Percentiles rank a stretch among this genome's conserved stretches.
These are phyloP conservation scores for Hemistola chrysoprasaria DNA, from an alignment of 2,888 invertebrate genomes.

Conservation along the genomic window DNA sequence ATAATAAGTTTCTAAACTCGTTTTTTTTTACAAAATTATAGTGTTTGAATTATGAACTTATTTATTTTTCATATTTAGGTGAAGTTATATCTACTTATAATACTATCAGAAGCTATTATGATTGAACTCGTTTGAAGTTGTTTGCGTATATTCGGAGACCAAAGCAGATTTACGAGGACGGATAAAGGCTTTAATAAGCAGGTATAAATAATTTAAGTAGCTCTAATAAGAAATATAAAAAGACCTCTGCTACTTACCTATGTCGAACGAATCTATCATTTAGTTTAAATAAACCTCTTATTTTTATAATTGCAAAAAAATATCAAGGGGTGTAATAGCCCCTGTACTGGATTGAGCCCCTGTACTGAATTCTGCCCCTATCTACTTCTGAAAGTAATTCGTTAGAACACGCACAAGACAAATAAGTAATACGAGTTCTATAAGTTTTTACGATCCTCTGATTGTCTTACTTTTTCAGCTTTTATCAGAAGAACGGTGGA, in stretches of 20 bases:
- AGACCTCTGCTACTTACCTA: too few relatives aligned
- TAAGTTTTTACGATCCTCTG: conserved; percentile 19
- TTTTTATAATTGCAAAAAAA: too few relatives aligned
- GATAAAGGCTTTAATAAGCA: too few relatives aligned
- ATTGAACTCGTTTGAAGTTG: conserved; percentile 12
- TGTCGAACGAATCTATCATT: too few relatives aligned
- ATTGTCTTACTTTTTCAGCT: conserved; percentile 13
- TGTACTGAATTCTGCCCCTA: conserved; percentile 1
- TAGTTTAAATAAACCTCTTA: too few relatives aligned
- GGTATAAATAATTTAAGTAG: too few relatives aligned
- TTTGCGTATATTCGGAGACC: conserved; percentile 10
- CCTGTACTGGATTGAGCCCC: not conserved
- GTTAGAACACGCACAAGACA: conserved; percentile 10
- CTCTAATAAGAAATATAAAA: too few relatives aligned
- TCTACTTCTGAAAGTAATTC: conserved; percentile 3
- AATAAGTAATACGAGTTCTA: conserved; percentile 14
- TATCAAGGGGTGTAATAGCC: too few relatives aligned
- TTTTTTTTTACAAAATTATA: too few relatives aligned
- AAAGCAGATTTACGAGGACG: conserved; percentile 20
- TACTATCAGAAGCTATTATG: conserved; percentile 12
- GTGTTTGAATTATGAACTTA: too few relatives aligned
- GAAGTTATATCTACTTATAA: conserved; percentile 5
- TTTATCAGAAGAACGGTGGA: conserved; percentile 4
- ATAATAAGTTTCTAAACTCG: too few relatives aligned
- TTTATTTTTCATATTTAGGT: conserved; percentile 7